Percentiles rank a stretch among this genome's conserved stretches.
Evolutionary conservation across 1,140 invertebrate genomes (phyloP).

Genomic region (Berghia stephanieae): DNA sequence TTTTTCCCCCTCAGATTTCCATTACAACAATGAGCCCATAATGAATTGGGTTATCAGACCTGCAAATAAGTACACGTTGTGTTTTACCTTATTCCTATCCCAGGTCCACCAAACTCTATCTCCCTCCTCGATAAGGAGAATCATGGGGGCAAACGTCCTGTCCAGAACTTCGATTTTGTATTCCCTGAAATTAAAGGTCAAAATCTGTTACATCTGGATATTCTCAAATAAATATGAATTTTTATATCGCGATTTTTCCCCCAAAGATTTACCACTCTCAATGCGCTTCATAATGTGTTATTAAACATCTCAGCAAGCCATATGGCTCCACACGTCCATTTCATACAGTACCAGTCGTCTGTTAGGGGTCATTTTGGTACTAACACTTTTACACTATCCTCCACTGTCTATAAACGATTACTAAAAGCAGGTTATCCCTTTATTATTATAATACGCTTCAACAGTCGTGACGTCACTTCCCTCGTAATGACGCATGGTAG

Average conservation of each 20-base stretch:
- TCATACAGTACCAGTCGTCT: too few species aligned
- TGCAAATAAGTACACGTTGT: too few species aligned
- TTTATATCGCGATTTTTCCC: not conserved
- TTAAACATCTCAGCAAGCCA: not conserved
- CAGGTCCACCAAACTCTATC: slow-evolving; percentile 66
- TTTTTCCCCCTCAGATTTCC: too few species aligned
- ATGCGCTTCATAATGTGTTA: not conserved
- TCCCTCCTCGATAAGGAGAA: slow-evolving; percentile 64
- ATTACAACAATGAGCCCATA: too few species aligned
- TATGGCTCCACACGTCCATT: not conserved
- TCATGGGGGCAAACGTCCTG: slow-evolving; percentile 61
- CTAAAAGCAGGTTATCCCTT: too few species aligned
- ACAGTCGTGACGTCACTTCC: too few species aligned
- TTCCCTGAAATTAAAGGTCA: slow-evolving; percentile 52
- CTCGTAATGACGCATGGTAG: too few species aligned
- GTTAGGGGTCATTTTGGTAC: too few species aligned
- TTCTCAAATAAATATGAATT: not conserved
- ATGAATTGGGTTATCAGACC: too few species aligned
- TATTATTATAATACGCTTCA: too few species aligned
- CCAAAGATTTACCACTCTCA: not conserved
- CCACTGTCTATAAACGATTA: too few species aligned
- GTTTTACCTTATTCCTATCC: slow-evolving; percentile 60
- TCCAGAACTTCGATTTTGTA: slow-evolving; percentile 62
- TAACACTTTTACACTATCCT: too few species aligned
- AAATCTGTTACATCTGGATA: not conserved